Percentiles rank a stretch among this genome's conserved stretches.
phyloP scores from a whole-genome alignment of 2,113 vertebrate genomes.

The Nothobranchius kuhntae region DNA sequence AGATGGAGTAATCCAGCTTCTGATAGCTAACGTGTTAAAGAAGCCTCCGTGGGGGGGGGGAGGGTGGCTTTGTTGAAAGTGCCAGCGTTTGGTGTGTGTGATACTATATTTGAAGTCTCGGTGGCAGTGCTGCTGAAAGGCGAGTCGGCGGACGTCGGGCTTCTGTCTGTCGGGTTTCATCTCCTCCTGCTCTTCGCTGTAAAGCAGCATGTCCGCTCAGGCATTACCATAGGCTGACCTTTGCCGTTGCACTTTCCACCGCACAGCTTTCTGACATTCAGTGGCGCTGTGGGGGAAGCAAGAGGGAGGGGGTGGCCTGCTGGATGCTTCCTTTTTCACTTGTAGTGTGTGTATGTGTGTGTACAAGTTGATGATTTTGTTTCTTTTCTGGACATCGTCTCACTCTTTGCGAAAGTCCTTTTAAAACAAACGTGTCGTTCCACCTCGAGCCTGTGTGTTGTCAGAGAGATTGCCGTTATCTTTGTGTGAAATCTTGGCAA shows the following conservation, averaged over 20 bases:
- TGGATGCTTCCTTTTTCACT: constrained; percentile 46
- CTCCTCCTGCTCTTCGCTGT: constrained; percentile 50
- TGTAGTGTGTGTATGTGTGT: constrained; percentile 41
- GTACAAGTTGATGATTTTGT: constrained; percentile 42
- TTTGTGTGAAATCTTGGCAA: constrained; percentile 61
- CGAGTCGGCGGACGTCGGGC: constrained; percentile 53
- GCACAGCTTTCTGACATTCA: constrained; percentile 77
- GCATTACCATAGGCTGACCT: constrained; percentile 81
- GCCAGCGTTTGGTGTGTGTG: constrained; percentile 49
- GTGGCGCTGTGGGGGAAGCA: constrained; percentile 55
- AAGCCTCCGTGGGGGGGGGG: constrained; percentile 27
- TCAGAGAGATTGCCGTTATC: constrained; percentile 65
- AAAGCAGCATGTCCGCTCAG: constrained; percentile 66
- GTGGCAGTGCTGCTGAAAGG: constrained; percentile 54
- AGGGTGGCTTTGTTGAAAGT: constrained; percentile 38
- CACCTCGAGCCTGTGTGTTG: constrained; percentile 52
- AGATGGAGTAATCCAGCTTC: constrained; percentile 34
- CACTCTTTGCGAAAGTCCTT: constrained; percentile 22
- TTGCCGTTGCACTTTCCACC: constrained; percentile 70
- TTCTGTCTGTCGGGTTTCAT: constrained; percentile 61
- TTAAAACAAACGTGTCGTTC: constrained; percentile 48
- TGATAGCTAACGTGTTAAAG: constrained; percentile 31
- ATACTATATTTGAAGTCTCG: constrained; percentile 55
- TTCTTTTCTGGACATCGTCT: constrained; percentile 23
- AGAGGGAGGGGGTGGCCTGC: constrained; percentile 49